Conservation (phyloP, 2,113 vertebrate genomes). For the Vanacampus margaritifer region DNA sequence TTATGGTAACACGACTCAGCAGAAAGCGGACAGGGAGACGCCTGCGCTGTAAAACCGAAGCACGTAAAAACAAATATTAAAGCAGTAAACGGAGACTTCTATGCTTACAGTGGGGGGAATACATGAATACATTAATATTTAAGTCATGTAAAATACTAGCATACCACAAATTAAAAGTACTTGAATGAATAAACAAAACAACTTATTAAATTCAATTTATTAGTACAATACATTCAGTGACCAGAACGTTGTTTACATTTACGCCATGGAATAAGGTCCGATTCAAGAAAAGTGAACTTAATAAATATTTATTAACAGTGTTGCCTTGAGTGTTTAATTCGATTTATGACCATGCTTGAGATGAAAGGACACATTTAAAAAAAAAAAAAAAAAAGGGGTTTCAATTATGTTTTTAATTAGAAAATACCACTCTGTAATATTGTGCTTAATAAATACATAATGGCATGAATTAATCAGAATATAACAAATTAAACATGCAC, state of each 20-base stretch:
- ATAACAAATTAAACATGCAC: too few relatives aligned
- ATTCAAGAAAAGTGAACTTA: too few relatives aligned
- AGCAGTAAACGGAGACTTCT: background rate
- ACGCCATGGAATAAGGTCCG: too few relatives aligned
- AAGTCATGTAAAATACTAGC: background rate
- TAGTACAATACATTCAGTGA: background rate
- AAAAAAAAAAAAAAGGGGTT: too few relatives aligned
- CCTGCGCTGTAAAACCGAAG: slow-evolving; percentile 30
- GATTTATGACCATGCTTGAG: too few relatives aligned
- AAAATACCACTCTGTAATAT: too few relatives aligned
- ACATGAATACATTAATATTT: background rate
- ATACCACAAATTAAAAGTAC: background rate
- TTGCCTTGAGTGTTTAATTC: too few relatives aligned
- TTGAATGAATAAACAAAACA: background rate
- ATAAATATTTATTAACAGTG: too few relatives aligned
- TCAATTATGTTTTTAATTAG: too few relatives aligned
- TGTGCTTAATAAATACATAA: too few relatives aligned
- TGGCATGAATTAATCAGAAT: too few relatives aligned
- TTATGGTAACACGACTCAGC: slow-evolving; percentile 56
- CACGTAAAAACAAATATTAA: background rate
- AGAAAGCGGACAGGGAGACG: slow-evolving; percentile 39
- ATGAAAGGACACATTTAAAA: too few relatives aligned
- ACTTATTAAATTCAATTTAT: background rate
- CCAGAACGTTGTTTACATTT: background rate
- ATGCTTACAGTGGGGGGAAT: background rate